Evolutionary conservation across 1,140 invertebrate genomes (phyloP), one percentile per base, ranked within the genome.

Genomic region (Hestina assimilis): DNA sequence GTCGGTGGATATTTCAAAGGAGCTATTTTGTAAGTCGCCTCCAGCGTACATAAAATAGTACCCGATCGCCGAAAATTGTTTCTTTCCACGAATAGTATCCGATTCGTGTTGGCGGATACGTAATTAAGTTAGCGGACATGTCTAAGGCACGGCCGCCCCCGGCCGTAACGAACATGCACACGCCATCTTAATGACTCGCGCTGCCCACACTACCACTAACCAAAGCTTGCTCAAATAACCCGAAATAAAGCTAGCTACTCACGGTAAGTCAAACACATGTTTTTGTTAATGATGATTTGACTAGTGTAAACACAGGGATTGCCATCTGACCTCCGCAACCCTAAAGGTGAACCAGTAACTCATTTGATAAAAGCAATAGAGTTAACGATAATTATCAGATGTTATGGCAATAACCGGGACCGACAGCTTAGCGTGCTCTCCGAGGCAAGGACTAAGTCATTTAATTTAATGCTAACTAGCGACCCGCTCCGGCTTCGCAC

Each of bases 131-230:
- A 66, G 67, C 61, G 63, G 59, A 69, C 62, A 66, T 53, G 69
- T 67, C 63, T 53, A 43, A 38, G 52, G 45, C 41, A 26, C 41
- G 24, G 19, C 14, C 45, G 24, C 31, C 58, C 66, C 59, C 66
- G 57, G 59, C 61, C 52, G 48, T 56, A 64, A 55, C 63, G 55
- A 70, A 46, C 53, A 48, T 59, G 69, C 72, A 69, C 69, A 68
- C 66, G 71, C 64, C 75, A 65, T 72, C 69, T 73, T 77, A 79
- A 77, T 75, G 69, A 75, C 69, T 56, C 52, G 55, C 54, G 45
- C 48, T 24, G 47, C 59, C 52, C 33, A 40, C 60, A 63, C 53
- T 19, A 63, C 55, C 33, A 52, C 52, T 54, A 59, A 57, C 58
- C 53, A 46, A 35, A 45, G 50, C 21, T 38, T 48, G 48, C 29